These are phyloP conservation scores for Oceanodroma leucorhoa DNA, from an alignment of 2,797 vertebrate species.

Conservation along the genomic window DNA sequence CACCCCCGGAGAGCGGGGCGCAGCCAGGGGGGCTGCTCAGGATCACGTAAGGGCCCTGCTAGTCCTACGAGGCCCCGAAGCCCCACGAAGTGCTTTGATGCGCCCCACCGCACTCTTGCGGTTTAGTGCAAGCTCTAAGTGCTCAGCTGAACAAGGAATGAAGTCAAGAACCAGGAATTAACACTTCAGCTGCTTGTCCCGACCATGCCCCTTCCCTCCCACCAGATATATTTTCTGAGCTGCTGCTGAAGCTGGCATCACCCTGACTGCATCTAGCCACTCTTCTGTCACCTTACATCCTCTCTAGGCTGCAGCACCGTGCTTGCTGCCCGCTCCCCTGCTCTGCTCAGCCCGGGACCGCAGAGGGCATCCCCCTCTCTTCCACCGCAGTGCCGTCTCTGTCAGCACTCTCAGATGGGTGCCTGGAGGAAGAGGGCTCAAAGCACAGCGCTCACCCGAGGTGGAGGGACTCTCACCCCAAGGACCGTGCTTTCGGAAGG, in stretches of 20 bases:
- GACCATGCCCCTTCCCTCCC: not conserved
- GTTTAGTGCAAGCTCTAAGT: not conserved
- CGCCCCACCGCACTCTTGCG: fast-evolving
- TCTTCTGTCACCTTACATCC: not conserved
- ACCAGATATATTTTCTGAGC: not conserved
- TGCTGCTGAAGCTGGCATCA: not conserved
- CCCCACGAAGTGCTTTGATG: not conserved
- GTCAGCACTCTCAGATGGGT: not conserved
- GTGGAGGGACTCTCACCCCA: not conserved
- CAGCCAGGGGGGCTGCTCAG: not conserved
- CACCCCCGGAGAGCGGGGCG: fast-evolving
- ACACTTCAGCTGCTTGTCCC: not conserved
- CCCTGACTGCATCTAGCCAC: not conserved
- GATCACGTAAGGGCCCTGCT: not conserved
- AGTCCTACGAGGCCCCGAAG: not conserved
- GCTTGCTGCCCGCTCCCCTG: not conserved
- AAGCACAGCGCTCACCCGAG: not conserved
- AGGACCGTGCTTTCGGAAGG: not conserved
- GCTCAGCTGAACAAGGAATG: not conserved
- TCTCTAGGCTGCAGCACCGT: fast-evolving
- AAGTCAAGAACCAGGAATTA: not conserved
- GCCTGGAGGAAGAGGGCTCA: not conserved
- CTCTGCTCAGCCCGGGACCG: fast-evolving
- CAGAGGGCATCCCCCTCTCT: not conserved
- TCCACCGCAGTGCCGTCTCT: not conserved